Evolutionary conservation across 2,888 invertebrate species (phyloP), one percentile per base, ranked within the genome.

Genomic region (Drosophila neonasuta): DNA sequence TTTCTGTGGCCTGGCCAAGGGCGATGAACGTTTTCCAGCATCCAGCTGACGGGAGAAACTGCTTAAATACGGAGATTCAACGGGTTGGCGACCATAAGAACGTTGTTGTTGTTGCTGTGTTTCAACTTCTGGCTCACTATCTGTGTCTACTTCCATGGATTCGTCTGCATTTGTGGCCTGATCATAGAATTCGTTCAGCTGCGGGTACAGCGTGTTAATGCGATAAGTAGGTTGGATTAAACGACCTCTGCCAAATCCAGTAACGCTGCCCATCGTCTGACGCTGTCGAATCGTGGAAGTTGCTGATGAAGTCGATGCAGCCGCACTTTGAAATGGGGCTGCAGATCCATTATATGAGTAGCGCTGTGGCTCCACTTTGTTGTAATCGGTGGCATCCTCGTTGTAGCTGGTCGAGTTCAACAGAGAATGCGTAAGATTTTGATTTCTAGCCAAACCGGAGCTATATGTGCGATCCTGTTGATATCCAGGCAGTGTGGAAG

Each of bases 101-200:
- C 60, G 71, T n/a, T 67, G 48, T 11, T 67, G 48, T 10, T 51
- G 45, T 13, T 54, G 46, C 1, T 24, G 39, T 13, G 29, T 20
- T 2, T 64, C 79, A 2, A 15, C 49, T 11, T 87, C 78, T 4
- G 68, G 64, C 9, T 84, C 84, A 44, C 74, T 87, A n/a, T 84
- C 82, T 0, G 75, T 52, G 8, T 86, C 82, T 15, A 61, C 32
- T 24, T 73, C 72, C 77, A 71, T 65, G 15, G 63, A 48, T 10
- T 68, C 60, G 1, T 29, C 41, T 10, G 45, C 15, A 8, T 39
- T 61, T 24, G 30, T 49, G 0, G 46, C 45, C 8, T 62, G 56
- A 29, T 80, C 69, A 52, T 86, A 87, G 50, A 87, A 87, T 10
- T 75, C 52, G 52, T 79, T 68, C 3, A 86, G 65, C 42, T 75